These are phyloP conservation scores for Planiliza haematocheilus DNA, from an alignment of 2,113 vertebrate species.

Conservation along the genomic window DNA sequence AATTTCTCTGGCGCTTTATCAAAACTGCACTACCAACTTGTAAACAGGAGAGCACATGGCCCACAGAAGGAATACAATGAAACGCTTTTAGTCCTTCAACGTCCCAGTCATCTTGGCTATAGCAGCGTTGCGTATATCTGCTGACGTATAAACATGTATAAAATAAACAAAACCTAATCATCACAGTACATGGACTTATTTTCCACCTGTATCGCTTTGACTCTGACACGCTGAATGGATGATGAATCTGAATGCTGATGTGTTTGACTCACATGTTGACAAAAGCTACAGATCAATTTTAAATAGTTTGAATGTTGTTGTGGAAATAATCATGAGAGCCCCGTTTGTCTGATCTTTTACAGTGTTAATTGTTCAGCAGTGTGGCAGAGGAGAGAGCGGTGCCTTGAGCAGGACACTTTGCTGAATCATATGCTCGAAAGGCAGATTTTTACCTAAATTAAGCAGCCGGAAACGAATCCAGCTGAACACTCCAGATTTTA, in stretches of 20 bases:
- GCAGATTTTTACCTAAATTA: conserved; percentile 21
- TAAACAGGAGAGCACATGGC: conserved; percentile 61
- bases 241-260: too few relatives aligned
- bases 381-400: not conserved
- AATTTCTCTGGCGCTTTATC: conserved; percentile 39
- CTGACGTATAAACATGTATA: conserved; percentile 32
- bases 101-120: conserved; percentile 4
- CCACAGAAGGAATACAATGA: conserved; percentile 20
- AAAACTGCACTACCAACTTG: conserved; percentile 56
- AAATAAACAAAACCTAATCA: conserved; percentile 33
- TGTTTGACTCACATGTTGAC: not conserved
- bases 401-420: conserved; percentile 35
- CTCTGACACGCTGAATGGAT: not conserved
- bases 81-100: conserved; percentile 34
- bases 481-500: not conserved
- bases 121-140: conserved; percentile 12
- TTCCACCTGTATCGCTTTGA: conserved; percentile 14
- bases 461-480: not conserved
- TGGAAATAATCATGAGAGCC: conserved; percentile 40
- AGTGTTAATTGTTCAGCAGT: conserved; percentile 34
- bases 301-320: conserved; percentile 22
- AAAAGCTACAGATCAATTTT: too few relatives aligned
- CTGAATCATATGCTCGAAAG: conserved; percentile 45
- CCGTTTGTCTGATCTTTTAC: conserved; percentile 47
- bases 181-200: conserved; percentile 14